phyloP scores from a whole-genome alignment of 2,113 vertebrate species.

The Hyperopisus bebe region DNA sequence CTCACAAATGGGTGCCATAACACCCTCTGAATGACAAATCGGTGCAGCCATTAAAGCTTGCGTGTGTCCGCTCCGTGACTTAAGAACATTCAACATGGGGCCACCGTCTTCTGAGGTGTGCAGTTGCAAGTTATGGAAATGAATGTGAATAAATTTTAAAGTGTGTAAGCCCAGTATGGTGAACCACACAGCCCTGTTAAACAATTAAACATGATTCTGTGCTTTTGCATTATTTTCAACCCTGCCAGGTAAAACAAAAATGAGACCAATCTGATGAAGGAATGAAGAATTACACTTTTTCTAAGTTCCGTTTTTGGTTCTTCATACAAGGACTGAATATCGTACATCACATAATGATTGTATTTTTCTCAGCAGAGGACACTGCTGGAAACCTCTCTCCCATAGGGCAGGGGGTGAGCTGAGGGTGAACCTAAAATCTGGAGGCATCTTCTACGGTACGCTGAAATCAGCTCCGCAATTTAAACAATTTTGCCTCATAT shows the following conservation, averaged over 20 bases:
- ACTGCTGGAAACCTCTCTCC: not conserved
- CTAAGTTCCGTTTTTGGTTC: not conserved
- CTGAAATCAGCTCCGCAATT: not conserved
- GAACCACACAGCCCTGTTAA: not conserved
- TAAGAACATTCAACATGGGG: not conserved
- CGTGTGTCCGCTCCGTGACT: not conserved
- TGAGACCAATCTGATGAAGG: not conserved
- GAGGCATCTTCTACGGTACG: not conserved
- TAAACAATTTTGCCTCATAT: not conserved
- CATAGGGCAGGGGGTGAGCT: not conserved
- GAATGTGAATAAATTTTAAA: not conserved
- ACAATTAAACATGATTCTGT: not conserved
- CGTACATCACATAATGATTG: not conserved
- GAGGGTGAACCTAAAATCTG: not conserved
- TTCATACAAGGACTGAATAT: not conserved
- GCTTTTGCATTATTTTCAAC: not conserved
- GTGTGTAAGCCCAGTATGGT: not conserved
- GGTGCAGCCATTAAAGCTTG: not conserved
- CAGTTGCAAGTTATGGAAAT: not conserved
- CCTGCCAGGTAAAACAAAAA: not conserved
- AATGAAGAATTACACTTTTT: not conserved
- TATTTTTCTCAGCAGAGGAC: not conserved
- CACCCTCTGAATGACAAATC: not conserved
- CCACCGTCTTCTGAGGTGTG: not conserved
- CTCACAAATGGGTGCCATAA: not conserved